phyloP scores from a whole-genome alignment of 2,888 invertebrate genomes.

The Resseliella maxima region DNA sequence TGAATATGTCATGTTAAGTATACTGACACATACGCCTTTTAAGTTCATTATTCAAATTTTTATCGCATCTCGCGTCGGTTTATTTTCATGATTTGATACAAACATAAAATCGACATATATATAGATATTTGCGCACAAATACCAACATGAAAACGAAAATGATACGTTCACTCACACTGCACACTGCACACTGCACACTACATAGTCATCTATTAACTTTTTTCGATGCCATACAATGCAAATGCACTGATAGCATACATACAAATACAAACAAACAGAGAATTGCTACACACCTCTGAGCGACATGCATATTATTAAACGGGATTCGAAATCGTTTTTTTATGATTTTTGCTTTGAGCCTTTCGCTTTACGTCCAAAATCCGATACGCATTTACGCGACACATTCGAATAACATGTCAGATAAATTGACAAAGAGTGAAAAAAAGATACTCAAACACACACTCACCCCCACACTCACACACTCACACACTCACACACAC shows the following conservation, averaged over 20 bases:
- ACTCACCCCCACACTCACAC: neutral
- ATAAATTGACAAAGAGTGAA: constrained; percentile 23
- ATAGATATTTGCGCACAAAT: neutral
- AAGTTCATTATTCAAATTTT: constrained; percentile 53
- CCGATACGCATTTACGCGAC: constrained; percentile 31
- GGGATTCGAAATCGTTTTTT: constrained; percentile 6
- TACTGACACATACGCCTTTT: constrained; percentile 49
- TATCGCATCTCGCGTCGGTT: constrained; percentile 39
- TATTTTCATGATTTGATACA: neutral
- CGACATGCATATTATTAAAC: constrained; percentile 40
- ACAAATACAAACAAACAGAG: neutral
- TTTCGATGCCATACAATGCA: constrained; percentile 4
- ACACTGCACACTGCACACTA: too few species aligned
- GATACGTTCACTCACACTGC: neutral
- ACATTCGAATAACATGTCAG: constrained; percentile 40
- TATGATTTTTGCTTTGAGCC: neutral
- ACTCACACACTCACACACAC: neutral
- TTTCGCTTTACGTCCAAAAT: neutral
- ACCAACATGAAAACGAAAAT: neutral
- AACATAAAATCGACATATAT: neutral
- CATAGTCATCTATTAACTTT: neutral
- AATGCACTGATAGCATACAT: neutral
- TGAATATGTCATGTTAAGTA: constrained; percentile 51
- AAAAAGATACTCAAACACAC: neutral
- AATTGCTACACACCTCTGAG: constrained; percentile 14